phyloP scores from a whole-genome alignment of 2,888 invertebrate species.

The Prionchulus punctatus region DNA sequence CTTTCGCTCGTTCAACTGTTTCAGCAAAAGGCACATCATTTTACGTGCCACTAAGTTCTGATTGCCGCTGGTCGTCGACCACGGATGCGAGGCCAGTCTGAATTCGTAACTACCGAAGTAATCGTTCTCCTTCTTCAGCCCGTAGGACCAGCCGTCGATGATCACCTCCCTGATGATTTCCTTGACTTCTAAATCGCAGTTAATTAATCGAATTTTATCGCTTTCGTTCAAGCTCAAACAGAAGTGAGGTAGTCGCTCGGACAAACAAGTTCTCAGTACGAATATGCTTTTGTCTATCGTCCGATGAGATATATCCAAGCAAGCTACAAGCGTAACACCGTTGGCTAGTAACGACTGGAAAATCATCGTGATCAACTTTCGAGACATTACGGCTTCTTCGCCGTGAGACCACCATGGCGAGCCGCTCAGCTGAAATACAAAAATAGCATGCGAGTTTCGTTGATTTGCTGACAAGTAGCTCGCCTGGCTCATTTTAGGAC shows the following conservation, averaged over 20 bases:
- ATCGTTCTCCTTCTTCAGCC: neutral
- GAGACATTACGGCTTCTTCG: too few species aligned
- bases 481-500: too few species aligned
- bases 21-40: conserved; percentile 1
- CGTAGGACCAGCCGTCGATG: neutral
- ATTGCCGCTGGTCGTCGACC: neutral
- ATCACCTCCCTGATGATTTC: neutral
- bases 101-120: neutral
- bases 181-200: neutral
- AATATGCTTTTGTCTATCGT: neutral
- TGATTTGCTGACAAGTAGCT: too few species aligned
- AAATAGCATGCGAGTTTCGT: too few species aligned
- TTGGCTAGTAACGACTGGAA: too few species aligned
- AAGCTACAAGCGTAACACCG: too few species aligned
- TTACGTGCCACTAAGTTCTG: neutral
- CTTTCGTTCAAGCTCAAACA: neutral
- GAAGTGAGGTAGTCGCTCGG: too few species aligned
- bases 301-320: neutral
- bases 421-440: too few species aligned
- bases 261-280: neutral
- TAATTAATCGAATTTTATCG: neutral
- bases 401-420: too few species aligned
- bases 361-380: too few species aligned
- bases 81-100: neutral
- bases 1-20: neutral